Base-by-base conservation (phyloP, 2,888 invertebrate species). In the Autographa pulchrina region DNA sequence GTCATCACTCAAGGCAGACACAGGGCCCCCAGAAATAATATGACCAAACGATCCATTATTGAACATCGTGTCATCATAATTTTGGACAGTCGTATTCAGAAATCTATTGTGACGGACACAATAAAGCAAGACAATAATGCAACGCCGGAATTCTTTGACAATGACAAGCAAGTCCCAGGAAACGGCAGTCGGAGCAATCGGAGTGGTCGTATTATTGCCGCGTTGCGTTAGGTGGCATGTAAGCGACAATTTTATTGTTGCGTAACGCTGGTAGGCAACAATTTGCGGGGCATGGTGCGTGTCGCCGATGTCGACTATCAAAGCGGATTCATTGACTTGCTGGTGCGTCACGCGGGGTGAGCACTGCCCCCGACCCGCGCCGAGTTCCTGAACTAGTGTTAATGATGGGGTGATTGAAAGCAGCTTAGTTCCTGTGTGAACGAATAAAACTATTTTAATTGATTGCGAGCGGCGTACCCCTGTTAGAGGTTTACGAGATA, bases 201-300 rank as follows among this genome's bases (percentile, higher is more conserved):
- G 38, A 38, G 78, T 79, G 74, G 77, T 87, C 77, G 85, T 86
- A 85, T 87, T 85, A 85, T 86, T 84, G 84, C 85, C 82, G 86
- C 82, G 86, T 85, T 85, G 77, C 78, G 78, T 74, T 78, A 75
- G 61, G 72, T 70, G 88, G 88, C 87, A 87, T 87, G 89, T 86
- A 86, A 90, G 88, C 91, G 92, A 92, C 93, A 92, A 92, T 93
- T 92, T 89, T 84, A 86, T 88, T 85, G 91, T 94, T 94, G 93
- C 92, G 92, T 93, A 94, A 95, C 91, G 80, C 79, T 76, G 81
- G 87, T 81, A 85, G 82, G 85, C 86, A 85, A 87, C 91, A 94
- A 94, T 94, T 94, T 93, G 94, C 91, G 90, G 85, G 77, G 90
- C 93, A 92, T 84, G 76, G 87, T 91, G 93, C 94, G 94, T 95